Evolutionary conservation across 1,140 invertebrate genomes (phyloP), one percentile per base, ranked within the genome.

Genomic region (Antheraea pernyi): DNA sequence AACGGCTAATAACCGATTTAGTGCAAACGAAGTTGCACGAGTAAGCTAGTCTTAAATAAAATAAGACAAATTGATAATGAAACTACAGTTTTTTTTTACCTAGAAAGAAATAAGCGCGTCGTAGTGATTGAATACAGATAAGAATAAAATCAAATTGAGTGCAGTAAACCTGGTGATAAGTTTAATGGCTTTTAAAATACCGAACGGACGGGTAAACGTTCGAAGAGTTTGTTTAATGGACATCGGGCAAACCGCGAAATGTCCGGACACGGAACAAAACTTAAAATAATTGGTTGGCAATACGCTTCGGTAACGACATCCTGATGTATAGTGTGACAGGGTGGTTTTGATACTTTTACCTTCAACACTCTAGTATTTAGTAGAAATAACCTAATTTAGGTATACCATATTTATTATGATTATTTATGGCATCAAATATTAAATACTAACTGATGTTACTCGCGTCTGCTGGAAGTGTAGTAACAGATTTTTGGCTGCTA

Each of bases 261-360:
- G 84, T 73, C 76, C 81, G 85, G 83, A 91, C 89, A 90, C 81
- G 88, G 81, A 90, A 90, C 86, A 78, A 91, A 91, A 91, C 88
- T 91, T 91, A 90, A 91, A 91, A 89, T 91, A 91, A 91, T 91
- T 91, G 86, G 80, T 82, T 74, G 84, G 77, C 77, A 79, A 81
- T 84, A 84, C 85, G 80, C 74, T 81, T 75, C 69, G 68, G 63
- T 70, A 69, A 72, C 73, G 71, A 72, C 79, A 78, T 74, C 63
- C 59, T 53, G 16, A 65, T 18, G 42, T 72, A 19, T 75, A 63
- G 18, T 36, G 11, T 30, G 71, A 71, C 11, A 2, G 11, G 59
- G 0, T 13, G 8, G 58, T 73, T 30, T 90, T 86, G 84, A 85
- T 90, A 84, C 79, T 85, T 81, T 53, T 61, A 10, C 3, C 22